Base-by-base conservation (phyloP, 2,888 invertebrate genomes). In the Drosophila monieri region DNA sequence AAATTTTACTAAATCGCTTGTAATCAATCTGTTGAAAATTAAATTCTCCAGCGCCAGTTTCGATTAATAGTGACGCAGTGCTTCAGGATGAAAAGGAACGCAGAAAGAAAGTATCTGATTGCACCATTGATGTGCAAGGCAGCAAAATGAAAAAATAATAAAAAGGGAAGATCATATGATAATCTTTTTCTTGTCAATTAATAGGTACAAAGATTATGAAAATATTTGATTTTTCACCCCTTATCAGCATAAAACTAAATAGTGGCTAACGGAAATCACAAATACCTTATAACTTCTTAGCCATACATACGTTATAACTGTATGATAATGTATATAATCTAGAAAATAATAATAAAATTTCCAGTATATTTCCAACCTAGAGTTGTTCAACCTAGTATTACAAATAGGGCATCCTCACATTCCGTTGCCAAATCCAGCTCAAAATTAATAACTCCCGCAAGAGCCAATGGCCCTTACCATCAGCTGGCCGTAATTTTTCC, bases 11-110 rank as follows among this genome's bases (percentile, higher is more conserved):
- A 80, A 89, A 89, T 88, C 79, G 80, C 69, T 74, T 67, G 85
- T 62, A 84, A 89, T 88, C 88, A 89, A 89, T 88, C 88, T 89
- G 74, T 75, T 64, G 78, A 76, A 85, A 89, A 88, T 89, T 88
- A 89, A 88, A 89, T 88, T 87, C 89, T 75, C 72, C 68, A 74
- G 80, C 76, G 74, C 76, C 74, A 58, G 64, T 72, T 62, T 62
- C 85, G 87, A 87, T 89, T 88, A 87, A 87, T 77, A 75, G 76
- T 74, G 79, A 80, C 80, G 83, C 78, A 75, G 78, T 78, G 70
- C 71, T 41, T n/a, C 27, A 25, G 58, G 15, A 43, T 21, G 32
- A 18, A 25, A 10, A 15, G n/a, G 6, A n/a, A 35, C 35, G 14
- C n/a, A n/a, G 6, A 14, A 35, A 14, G n/a, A 35, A 35, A 35